Evolutionary conservation across 1,140 invertebrate genomes (phyloP).

Genomic region (Drosophila burlai): DNA sequence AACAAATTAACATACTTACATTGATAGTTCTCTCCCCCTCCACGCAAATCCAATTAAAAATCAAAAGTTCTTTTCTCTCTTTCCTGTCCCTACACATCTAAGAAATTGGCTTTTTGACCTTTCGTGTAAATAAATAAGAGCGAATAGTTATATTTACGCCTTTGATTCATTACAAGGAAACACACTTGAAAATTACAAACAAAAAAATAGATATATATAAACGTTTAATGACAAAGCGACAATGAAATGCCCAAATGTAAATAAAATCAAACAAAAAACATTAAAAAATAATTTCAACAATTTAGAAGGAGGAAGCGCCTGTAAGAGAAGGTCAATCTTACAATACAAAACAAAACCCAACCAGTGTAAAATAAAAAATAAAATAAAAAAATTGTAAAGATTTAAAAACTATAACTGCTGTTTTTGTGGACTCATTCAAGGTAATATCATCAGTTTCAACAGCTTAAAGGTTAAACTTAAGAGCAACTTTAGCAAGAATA

Average conservation of each 20-base stretch:
- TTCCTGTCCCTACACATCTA: constrained; percentile 25
- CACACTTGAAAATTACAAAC: constrained; percentile 45
- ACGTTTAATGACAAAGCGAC: constrained; percentile 48
- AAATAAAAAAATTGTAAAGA: constrained; percentile 77
- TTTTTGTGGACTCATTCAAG: neutral
- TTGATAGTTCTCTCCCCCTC: too few relatives aligned
- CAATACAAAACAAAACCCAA: constrained; percentile 51
- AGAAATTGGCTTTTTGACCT: constrained; percentile 51
- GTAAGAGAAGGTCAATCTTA: constrained; percentile 55
- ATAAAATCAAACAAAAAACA: too few relatives aligned
- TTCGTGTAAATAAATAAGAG: constrained; percentile 63
- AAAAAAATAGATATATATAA: constrained; percentile 32
- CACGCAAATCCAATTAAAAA: too few relatives aligned
- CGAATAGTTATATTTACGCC: constrained; percentile 74
- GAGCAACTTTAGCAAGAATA: too few relatives aligned
- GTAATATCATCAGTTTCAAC: neutral
- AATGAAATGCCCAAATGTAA: neutral
- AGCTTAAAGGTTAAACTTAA: neutral
- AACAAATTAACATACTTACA: too few relatives aligned
- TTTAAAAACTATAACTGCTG: constrained; percentile 29
- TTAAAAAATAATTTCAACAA: too few relatives aligned
- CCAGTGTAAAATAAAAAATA: constrained; percentile 72
- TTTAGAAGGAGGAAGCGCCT: too few relatives aligned
- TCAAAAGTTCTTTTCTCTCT: constrained; percentile 15
- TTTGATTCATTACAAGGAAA: constrained; percentile 62